These are phyloP conservation scores for Arvicanthis niloticus DNA, from an alignment of 2,113 vertebrate species.

Conservation along the genomic window DNA sequence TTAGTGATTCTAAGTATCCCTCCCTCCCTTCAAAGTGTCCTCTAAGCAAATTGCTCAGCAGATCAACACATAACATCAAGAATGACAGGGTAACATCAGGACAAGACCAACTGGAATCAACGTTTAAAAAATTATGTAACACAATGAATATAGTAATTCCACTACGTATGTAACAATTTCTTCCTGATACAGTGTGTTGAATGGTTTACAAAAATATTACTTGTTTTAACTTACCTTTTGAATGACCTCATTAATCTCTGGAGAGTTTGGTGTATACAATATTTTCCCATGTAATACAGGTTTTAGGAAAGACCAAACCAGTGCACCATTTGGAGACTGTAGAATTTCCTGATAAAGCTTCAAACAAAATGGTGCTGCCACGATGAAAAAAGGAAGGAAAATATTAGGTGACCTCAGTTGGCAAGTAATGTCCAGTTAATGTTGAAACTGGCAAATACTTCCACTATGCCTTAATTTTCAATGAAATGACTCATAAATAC, in stretches of 20 bases:
- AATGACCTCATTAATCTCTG: slow-evolving; percentile 82
- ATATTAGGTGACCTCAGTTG: neutral
- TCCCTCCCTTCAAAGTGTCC: neutral
- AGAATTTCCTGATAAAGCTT: slow-evolving; percentile 88
- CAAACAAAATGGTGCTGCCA: slow-evolving; percentile 86
- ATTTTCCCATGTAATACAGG: slow-evolving; percentile 87
- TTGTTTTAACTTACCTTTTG: slow-evolving; percentile 80
- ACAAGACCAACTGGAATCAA: neutral
- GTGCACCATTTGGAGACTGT: slow-evolving; percentile 85
- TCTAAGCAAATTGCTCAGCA: neutral
- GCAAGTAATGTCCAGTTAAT: neutral
- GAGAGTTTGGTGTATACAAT: slow-evolving; percentile 84
- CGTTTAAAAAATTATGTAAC: neutral
- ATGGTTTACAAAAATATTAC: fast-evolving
- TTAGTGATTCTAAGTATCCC: neutral
- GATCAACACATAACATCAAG: neutral
- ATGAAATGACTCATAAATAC: neutral
- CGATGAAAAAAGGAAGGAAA: neutral
- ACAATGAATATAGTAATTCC: fast-evolving
- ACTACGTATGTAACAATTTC: neutral
- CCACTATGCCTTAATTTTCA: neutral
- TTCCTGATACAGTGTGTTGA: fast-evolving
- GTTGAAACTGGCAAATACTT: fast-evolving
- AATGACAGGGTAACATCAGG: neutral
- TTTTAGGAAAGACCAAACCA: slow-evolving; percentile 88